Evolutionary conservation across 2,888 invertebrate genomes (phyloP), one percentile per base, ranked within the genome.

Genomic region (Trachelus tabidus): DNA sequence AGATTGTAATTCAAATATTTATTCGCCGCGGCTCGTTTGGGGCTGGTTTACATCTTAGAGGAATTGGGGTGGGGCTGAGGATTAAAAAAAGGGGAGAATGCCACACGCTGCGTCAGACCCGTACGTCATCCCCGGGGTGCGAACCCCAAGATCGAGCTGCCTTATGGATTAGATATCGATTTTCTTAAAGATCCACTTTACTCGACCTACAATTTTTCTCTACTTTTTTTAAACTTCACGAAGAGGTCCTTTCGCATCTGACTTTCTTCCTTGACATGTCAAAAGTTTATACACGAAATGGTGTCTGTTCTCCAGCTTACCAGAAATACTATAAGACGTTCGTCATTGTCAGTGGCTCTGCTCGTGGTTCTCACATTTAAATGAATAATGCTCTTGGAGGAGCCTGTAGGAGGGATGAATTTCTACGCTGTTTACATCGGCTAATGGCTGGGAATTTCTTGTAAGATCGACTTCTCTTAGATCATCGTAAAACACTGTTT

Each of bases 1-100:
- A 83, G 87, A 89, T 88, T 88, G 88, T 89, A 88, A 89, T 88
- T 89, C 88, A 89, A 88, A 88, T 88, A 88, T 89, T 89, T 89
- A 88, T 88, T 86, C 85, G 85, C 82, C 76, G 83, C 83, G 85
- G 83, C 83, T 82, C 83, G 85, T 87, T 87, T 87, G 86, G 84
- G 85, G 82, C 80, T 82, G 75, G 75, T 77, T 77, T 75, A 73
- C 75, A 78, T 71, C 77, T 69, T 75, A 69, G 68, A 37, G 23
- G 31, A 69, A 78, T 79, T 76, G 76, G 78, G 56, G 73, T 68
- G 77, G 75, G 33, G 34, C 30, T 30, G 75, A 30, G 31, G 31
- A 31, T 69, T 79, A 79, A 80, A 80, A 80, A 73, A 79, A 76
- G 81, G 76, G 78, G 80, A 78, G 79, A 74, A 73, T 79, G 83